phyloP scores from a whole-genome alignment of 30 jellyfish, hydroid and myxozoan species.

The Pelagia noctiluca region DNA sequence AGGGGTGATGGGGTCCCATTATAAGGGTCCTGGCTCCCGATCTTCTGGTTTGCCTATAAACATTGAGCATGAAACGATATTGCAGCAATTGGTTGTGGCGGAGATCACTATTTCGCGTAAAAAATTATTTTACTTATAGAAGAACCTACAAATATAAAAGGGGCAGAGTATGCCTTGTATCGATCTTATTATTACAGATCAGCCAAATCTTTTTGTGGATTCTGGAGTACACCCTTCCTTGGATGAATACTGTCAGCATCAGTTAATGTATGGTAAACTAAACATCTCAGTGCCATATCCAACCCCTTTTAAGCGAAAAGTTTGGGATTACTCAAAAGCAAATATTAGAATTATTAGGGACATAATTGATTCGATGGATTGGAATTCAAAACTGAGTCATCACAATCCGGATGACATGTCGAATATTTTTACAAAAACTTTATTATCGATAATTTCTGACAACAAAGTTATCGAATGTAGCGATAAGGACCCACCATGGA shows the following conservation, averaged over 20 bases:
- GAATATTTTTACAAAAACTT: slow-evolving; percentile 8
- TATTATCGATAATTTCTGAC: background rate
- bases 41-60: no score
- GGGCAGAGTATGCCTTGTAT: slow-evolving; percentile 51
- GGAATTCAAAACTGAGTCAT: slow-evolving; percentile 1
- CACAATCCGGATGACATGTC: slow-evolving; percentile 1
- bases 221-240: slow-evolving; percentile 59
- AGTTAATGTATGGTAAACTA: slow-evolving; percentile 25
- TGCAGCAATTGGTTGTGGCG: no score
- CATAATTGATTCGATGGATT: background rate
- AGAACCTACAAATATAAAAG: slow-evolving; percentile 44
- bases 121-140: no score
- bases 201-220: slow-evolving; percentile 48
- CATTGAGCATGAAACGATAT: no score
- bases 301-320: slow-evolving; percentile 22
- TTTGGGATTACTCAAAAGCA: slow-evolving; percentile 50
- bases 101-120: no score
- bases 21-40: no score
- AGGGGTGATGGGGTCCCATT: no score
- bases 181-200: slow-evolving; percentile 55
- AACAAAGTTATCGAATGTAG: slow-evolving; percentile 11
- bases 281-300: slow-evolving; percentile 30
- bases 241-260: slow-evolving; percentile 59
- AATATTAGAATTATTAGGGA: slow-evolving; percentile 4
- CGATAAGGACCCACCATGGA: slow-evolving; percentile 29